Percentiles rank a stretch among this genome's conserved stretches.
phyloP scores from a whole-genome alignment of 2,113 vertebrate species.

The Edolisoma coerulescens region DNA sequence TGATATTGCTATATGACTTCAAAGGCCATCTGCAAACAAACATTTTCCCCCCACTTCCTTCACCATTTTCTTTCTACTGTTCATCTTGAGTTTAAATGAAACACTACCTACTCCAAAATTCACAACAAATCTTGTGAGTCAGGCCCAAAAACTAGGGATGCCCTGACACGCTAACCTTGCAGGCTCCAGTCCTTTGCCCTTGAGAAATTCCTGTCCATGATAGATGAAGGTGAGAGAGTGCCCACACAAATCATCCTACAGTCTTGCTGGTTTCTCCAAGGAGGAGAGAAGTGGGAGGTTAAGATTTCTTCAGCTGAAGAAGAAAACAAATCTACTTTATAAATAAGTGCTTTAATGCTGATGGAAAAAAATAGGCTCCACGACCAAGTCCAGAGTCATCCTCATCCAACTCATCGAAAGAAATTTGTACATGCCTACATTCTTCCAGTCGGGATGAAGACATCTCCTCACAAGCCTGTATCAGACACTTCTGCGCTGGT shows the following conservation, averaged over 20 bases:
- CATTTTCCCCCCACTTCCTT: background rate
- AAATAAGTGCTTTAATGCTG: background rate
- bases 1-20: background rate
- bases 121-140: background rate
- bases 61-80: background rate
- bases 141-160: background rate
- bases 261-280: background rate
- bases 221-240: background rate
- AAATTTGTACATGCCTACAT: background rate
- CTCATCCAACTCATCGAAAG: background rate
- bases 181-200: background rate
- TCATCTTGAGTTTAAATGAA: background rate
- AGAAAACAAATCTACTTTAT: background rate
- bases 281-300: background rate
- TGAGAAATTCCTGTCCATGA: background rate
- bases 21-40: background rate
- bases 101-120: background rate
- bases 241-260: background rate
- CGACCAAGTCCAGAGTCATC: rapidly evolving
- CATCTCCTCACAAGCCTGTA: background rate
- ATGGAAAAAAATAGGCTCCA: background rate
- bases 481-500: background rate
- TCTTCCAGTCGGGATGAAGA: background rate
- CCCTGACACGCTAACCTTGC: background rate
- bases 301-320: background rate